A percentile compares a stretch with the other conserved stretches of the same genome.
Evolutionary conservation across 2,113 vertebrate species (phyloP).

Genomic region (Chlorodrepanis virens): DNA sequence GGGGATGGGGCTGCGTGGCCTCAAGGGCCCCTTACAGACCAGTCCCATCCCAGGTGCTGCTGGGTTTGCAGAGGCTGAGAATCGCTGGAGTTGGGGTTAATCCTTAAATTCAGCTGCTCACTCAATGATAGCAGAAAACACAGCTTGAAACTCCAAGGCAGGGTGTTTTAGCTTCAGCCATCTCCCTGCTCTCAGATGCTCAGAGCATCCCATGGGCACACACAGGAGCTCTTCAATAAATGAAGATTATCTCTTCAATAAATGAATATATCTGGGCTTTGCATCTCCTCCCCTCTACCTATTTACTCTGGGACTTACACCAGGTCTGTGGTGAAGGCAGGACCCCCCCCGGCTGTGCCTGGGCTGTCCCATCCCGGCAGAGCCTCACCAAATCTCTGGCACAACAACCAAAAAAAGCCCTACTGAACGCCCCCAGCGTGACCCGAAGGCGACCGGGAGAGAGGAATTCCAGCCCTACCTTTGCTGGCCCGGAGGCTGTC

Average conservation of each 20-base stretch:
- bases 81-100: accelerated
- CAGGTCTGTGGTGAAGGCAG: accelerated
- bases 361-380: accelerated
- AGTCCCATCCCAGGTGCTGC: neutral
- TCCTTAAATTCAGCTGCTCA: neutral
- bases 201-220: accelerated
- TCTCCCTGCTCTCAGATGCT: neutral
- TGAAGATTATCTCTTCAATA: neutral
- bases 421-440: accelerated
- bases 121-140: accelerated
- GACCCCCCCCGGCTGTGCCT: neutral
- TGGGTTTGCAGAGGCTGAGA: neutral
- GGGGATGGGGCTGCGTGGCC: neutral
- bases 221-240: neutral
- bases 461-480: neutral
- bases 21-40: accelerated
- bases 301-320: accelerated
- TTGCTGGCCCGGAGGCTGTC: accelerated
- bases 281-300: accelerated
- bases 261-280: accelerated
- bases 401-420: accelerated
- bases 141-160: accelerated
- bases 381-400: accelerated
- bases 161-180: accelerated
- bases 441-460: accelerated